Evolutionary conservation across 2,797 vertebrate genomes (phyloP).

Genomic region (Lacerta bilineata): DNA sequence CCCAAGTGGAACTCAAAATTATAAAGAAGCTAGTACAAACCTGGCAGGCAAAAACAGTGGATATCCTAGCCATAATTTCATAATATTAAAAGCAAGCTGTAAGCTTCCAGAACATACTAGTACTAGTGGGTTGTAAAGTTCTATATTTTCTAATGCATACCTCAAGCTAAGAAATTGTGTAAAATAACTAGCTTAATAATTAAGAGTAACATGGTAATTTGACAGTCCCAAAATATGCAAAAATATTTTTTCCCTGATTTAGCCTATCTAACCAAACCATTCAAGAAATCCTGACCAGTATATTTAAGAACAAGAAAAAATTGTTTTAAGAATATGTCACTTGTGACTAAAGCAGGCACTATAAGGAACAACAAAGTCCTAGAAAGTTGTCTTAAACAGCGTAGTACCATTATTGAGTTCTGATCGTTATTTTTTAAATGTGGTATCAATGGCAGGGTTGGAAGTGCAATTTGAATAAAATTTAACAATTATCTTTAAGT

Average conservation of each 20-base stretch:
- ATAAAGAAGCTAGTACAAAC: too few relatives aligned
- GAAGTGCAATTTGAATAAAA: constrained; percentile 53
- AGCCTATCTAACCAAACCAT: neutral
- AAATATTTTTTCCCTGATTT: constrained; percentile 29
- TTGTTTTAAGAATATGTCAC: neutral
- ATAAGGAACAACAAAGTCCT: neutral
- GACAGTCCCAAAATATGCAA: constrained; percentile 33
- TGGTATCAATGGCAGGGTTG: constrained; percentile 46
- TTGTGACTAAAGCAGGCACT: constrained; percentile 44
- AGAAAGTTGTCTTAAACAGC: constrained; percentile 38
- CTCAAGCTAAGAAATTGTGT: constrained; percentile 34
- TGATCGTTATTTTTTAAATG: constrained; percentile 49
- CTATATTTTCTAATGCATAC: constrained; percentile 18
- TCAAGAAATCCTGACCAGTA: constrained; percentile 11
- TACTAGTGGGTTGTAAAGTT: too few relatives aligned
- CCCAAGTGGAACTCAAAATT: too few relatives aligned
- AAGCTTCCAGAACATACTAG: constrained; percentile 1
- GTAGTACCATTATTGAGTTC: constrained; percentile 60
- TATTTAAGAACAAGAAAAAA: constrained; percentile 12
- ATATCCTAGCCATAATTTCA: constrained; percentile 14
- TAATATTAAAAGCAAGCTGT: constrained; percentile 21
- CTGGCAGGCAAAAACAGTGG: too few relatives aligned
- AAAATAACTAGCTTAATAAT: constrained; percentile 41
- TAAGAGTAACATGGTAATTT: constrained; percentile 16
- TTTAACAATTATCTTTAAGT: constrained; percentile 44